Percentiles rank a stretch among this genome's conserved stretches.
Evolutionary conservation across 1,140 invertebrate species (phyloP).

Genomic region (Oscheius sp.): DNA sequence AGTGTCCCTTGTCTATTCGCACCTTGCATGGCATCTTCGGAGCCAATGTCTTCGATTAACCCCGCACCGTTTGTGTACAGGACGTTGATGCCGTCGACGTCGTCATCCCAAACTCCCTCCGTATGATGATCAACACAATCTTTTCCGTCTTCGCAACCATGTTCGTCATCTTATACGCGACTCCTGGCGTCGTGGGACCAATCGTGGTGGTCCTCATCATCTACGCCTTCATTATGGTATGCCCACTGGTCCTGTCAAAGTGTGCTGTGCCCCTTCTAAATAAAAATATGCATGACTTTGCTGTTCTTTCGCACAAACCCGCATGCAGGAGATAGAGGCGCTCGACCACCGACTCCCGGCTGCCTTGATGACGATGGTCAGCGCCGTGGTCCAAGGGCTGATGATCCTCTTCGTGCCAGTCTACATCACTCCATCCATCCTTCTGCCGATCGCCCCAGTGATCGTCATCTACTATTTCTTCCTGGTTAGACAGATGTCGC

Average conservation of each 20-base stretch:
- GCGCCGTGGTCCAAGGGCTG: constrained; percentile 40
- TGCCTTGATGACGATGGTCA: constrained; percentile 40
- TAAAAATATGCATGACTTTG: background rate
- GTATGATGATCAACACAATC: constrained; percentile 18
- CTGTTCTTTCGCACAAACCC: background rate
- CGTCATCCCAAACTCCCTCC: constrained; percentile 21
- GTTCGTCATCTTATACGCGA: constrained; percentile 28
- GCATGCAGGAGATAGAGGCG: constrained; percentile 43
- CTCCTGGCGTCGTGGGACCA: constrained; percentile 9
- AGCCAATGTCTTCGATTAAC: background rate
- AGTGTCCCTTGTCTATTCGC: background rate
- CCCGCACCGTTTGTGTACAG: constrained; percentile 10
- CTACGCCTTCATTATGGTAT: constrained; percentile 34
- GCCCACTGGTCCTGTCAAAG: background rate
- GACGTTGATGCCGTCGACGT: constrained; percentile 34
- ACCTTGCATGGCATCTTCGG: background rate
- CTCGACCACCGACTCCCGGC: constrained; percentile 45
- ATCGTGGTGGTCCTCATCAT: constrained; percentile 8
- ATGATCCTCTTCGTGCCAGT: constrained; percentile 46
- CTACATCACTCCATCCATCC: constrained; percentile 44
- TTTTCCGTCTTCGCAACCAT: constrained; percentile 22
- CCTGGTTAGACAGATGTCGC: constrained; percentile 30
- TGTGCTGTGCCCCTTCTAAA: background rate
- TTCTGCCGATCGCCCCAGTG: constrained; percentile 29
- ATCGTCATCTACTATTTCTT: constrained; percentile 37